These are phyloP conservation scores for Elephas maximus DNA, from an alignment of 2,113 vertebrate species.

Conservation along the genomic window DNA sequence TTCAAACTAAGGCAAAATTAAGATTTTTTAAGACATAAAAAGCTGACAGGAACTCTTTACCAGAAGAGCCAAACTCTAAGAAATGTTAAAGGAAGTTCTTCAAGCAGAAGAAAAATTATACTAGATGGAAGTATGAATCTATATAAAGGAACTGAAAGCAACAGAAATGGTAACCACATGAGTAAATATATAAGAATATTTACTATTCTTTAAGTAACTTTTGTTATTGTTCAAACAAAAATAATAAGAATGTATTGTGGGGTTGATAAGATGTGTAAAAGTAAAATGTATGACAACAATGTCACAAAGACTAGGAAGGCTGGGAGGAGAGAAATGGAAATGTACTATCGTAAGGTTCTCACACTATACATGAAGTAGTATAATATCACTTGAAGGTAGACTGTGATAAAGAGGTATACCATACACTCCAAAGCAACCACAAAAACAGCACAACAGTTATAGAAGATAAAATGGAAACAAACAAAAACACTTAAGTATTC, in stretches of 20 bases:
- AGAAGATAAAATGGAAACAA: neutral
- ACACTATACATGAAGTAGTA: neutral
- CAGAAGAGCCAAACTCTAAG: neutral
- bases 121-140: neutral
- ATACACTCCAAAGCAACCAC: neutral
- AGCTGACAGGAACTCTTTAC: neutral
- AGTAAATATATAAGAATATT: neutral
- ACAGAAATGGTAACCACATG: conserved; percentile 3
- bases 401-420: neutral
- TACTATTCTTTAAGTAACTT: conserved; percentile 4
- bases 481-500: neutral
- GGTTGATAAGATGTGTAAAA: neutral
- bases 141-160: neutral
- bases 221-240: neutral
- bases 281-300: neutral
- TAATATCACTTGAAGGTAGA: conserved; percentile 25
- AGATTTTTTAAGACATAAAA: neutral
- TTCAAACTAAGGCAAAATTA: conserved; percentile 43
- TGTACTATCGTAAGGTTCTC: neutral
- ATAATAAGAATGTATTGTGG: neutral
- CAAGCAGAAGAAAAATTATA: conserved; percentile 14
- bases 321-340: neutral
- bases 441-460: conserved; percentile 18
- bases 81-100: conserved; percentile 42
- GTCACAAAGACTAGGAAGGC: neutral